Base-by-base conservation (phyloP, 1,140 invertebrate genomes). In the Ceratina australensis region DNA sequence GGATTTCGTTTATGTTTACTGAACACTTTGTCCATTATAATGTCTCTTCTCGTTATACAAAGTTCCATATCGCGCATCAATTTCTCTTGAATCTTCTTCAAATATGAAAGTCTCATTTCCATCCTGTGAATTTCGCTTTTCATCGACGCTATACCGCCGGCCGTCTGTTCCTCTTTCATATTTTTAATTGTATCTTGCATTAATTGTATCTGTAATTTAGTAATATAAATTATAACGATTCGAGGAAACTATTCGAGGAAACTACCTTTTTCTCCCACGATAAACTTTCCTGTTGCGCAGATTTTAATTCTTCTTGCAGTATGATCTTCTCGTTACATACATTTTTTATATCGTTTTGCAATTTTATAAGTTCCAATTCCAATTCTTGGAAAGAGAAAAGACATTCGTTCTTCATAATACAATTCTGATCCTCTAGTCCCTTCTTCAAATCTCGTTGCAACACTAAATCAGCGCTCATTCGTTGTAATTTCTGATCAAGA, bases 81-180 rank as follows among this genome's bases (percentile, higher is more conserved):
- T 88, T 95, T 96, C 79, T 96, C 95, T 78, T 96, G 95, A 0
- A 94, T 95, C 73, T 95, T 95, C 63, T 93, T 94, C 1, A 97
- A 89, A 84, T 97, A 95, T 3, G 87, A 89, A 22, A 92, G 71
- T 50, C 90, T 89, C 74, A 95, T 95, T 90, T 96, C 94, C 96
- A 97, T 97, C 83, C 95, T 94, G 86, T 97, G 96, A 87, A 97
- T 97, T 92, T 97, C 96, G 66, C 92, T 93, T 89, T 94, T 96
- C 95, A 97, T 96, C 18, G 91, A 91, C 12, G 94, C 94, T 63
- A 96, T 93, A 88, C 96, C 96, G 1, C 95, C 95, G 24, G 90
- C 93, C n/a, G 92, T 90, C 69, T 94, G 93, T 75, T 95, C 95
- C 56, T 94, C 92, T 74, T 95, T 94, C 8, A 96, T 93, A 77